Base-by-base conservation (phyloP, 2,113 vertebrate species). In the Tilapia sparmanii region DNA sequence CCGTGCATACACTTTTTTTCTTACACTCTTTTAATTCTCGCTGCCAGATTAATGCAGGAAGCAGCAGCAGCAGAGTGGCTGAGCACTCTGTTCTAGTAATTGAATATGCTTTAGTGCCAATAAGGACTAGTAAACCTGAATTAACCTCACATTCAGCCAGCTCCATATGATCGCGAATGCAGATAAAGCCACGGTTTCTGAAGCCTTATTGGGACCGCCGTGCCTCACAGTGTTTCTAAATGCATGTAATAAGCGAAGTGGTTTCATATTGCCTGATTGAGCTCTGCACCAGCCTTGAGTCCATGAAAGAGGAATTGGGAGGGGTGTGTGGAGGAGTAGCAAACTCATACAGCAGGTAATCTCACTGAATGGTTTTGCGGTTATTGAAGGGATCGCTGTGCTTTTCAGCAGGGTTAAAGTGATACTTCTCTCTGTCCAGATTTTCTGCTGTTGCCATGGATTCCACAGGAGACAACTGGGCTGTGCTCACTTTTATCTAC, bases 381-480 rank as follows among this genome's bases (percentile, higher is more conserved):
- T 86, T 86, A 86, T 80, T 90, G 88, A 82, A 90, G 90, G 82
- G 81, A 90, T 61, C 29, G 85, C 78, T 26, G 82, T 84, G 86
- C 90, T 92, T 91, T 92, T 90, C 90, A 87, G 86, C 84, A 76
- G 90, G 90, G 91, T 91, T 85, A 87, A 90, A 93, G 82, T 59
- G 90, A 86, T 68, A 71, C 80, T 84, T 88, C 88, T 83, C 73
- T 90, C 66, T 57, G 78, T 88, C 86, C 84, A 90, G 52, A 85
- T 87, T 87, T 85, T 90, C 84, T 91, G 90, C 90, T 73, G 93
- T 93, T 94, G 90, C 93, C 91, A 93, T 94, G 92, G 92, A 89
- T 87, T 88, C 91, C 91, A 83, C 88, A 87, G 82, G 91, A 94
- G 91, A 92, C 87, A 92, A 91, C 90, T 80, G 84, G 85, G 73